Evolutionary conservation across 2,888 invertebrate species (phyloP).

Genomic region (Pecten maximus): DNA sequence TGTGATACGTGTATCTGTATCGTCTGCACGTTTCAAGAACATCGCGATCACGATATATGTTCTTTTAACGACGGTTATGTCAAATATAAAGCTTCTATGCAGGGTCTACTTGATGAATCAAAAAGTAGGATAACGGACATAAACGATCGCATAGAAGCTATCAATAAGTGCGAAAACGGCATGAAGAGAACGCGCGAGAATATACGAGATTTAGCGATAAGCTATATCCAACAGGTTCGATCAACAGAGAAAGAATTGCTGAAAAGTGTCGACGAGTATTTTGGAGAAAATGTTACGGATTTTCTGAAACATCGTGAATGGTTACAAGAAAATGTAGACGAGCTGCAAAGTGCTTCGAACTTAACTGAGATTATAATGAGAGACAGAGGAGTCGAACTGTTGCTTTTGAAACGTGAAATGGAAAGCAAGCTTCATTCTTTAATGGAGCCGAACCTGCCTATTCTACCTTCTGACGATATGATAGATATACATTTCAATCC

Average conservation of each 20-base stretch:
- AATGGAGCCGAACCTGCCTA: constrained; percentile 68
- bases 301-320: constrained; percentile 76
- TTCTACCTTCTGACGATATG: constrained; percentile 66
- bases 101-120: constrained; percentile 68
- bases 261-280: constrained; percentile 75
- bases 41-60: constrained; percentile 81
- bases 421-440: constrained; percentile 77
- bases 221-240: constrained; percentile 75
- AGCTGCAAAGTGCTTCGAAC: constrained; percentile 76
- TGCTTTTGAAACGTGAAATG: constrained; percentile 80
- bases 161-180: constrained; percentile 77
- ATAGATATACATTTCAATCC: constrained; percentile 76
- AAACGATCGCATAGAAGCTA: constrained; percentile 71
- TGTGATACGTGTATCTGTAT: constrained; percentile 82
- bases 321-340: constrained; percentile 76
- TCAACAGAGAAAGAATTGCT: constrained; percentile 77
- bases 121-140: constrained; percentile 72
- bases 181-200: constrained; percentile 78
- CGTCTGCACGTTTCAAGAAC: constrained; percentile 82
- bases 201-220: constrained; percentile 79
- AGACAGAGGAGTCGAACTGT: constrained; percentile 80
- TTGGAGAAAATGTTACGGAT: constrained; percentile 73
- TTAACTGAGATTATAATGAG: constrained; percentile 79
- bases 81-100: constrained; percentile 74
- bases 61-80: constrained; percentile 79